Conservation (phyloP, 2,797 vertebrate genomes). For the Ara ararauna region DNA sequence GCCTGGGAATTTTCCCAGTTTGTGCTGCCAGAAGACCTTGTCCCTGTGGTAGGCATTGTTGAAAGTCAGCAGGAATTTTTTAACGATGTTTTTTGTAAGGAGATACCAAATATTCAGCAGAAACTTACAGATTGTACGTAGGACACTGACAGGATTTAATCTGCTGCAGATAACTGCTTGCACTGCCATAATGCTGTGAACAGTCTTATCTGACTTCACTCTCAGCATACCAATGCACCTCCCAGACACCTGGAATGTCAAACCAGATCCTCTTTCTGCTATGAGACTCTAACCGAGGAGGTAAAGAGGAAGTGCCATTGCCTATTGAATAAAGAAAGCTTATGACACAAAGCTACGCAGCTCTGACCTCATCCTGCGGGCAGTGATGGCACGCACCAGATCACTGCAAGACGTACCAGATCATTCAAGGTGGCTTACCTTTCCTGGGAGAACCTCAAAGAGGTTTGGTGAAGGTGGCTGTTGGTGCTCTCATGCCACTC, state of each 20-base stretch:
- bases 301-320: background rate
- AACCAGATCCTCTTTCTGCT: background rate
- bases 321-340: background rate
- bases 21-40: background rate
- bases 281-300: background rate
- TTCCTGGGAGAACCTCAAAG: background rate
- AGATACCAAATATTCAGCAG: background rate
- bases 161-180: background rate
- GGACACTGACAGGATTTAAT: background rate
- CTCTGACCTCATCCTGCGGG: background rate
- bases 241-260: background rate
- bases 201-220: background rate
- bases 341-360: background rate
- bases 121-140: background rate
- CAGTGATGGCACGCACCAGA: background rate
- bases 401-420: background rate
- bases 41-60: background rate
- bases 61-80: background rate
- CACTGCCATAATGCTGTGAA: background rate
- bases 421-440: background rate
- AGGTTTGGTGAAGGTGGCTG: background rate
- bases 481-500: background rate
- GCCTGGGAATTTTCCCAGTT: background rate
- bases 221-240: background rate
- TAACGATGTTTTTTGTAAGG: background rate